Conservation (phyloP, 37 sponge, comb jelly and placozoan species). For the Axinella damicornis region DNA sequence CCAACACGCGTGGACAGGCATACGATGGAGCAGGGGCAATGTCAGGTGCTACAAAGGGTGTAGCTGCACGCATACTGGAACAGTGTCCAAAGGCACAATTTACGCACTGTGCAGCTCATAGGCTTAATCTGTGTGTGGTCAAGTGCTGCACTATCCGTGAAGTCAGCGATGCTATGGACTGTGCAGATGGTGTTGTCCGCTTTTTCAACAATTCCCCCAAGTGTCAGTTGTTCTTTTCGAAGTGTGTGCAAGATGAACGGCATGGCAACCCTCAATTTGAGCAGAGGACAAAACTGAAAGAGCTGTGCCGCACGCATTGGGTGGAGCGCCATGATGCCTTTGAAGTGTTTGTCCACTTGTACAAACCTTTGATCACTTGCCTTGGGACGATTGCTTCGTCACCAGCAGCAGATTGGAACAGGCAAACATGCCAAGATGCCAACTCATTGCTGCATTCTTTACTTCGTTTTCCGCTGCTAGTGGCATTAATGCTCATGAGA, state of each 20-base stretch:
- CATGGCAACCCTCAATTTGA: too few species aligned
- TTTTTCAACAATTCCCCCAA: constrained; percentile 50
- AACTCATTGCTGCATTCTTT: constrained; percentile 2
- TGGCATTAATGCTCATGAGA: constrained; percentile 7
- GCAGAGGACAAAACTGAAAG: constrained; percentile 10
- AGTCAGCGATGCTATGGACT: constrained; percentile 46
- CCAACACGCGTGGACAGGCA: constrained; percentile 27
- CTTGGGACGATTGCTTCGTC: constrained; percentile 26
- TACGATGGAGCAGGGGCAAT: constrained; percentile 65
- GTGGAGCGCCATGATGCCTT: constrained; percentile 28
- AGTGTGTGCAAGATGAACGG: constrained; percentile 6
- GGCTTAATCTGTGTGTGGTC: constrained; percentile 56
- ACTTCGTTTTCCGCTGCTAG: constrained; percentile 34
- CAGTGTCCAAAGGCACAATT: constrained; percentile 43
- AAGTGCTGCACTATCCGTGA: constrained; percentile 46
- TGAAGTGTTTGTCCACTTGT: constrained; percentile 33
- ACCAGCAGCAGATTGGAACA: constrained; percentile 18
- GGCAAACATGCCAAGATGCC: constrained; percentile 42
- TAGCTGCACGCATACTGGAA: constrained; percentile 36
- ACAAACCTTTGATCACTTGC: constrained; percentile 12
- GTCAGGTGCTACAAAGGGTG: constrained; percentile 51
- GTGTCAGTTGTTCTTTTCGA: constrained; percentile 25
- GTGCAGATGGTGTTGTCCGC: constrained; percentile 23
- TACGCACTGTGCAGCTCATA: constrained; percentile 40
- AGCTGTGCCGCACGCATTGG: constrained; percentile 38